These are phyloP conservation scores for Callithrix jacchus DNA, from an alignment of 2,113 vertebrate genomes.

Conservation along the genomic window DNA sequence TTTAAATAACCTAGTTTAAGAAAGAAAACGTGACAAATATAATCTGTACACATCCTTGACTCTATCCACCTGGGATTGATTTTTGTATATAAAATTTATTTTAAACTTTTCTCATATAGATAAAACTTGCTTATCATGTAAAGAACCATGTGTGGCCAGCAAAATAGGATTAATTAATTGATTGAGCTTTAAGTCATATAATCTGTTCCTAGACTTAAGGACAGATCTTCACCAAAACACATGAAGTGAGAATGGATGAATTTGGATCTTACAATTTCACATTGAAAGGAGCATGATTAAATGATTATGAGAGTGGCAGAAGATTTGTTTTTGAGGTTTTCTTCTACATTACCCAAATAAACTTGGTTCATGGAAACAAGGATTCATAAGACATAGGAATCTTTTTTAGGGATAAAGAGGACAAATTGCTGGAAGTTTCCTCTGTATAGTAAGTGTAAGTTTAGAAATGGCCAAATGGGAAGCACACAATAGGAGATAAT, in stretches of 20 bases:
- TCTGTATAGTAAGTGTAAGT: neutral
- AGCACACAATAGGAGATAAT: neutral
- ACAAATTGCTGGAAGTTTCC: neutral
- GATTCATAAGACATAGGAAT: neutral
- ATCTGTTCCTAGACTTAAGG: neutral
- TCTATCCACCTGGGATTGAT: neutral
- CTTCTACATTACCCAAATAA: neutral
- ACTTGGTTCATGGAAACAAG: neutral
- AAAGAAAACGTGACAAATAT: neutral
- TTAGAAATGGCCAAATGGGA: neutral
- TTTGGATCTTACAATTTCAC: neutral
- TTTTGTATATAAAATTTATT: neutral
- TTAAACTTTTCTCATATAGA: neutral
- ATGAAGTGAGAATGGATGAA: neutral
- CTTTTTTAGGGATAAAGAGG: neutral
- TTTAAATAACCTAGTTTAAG: neutral
- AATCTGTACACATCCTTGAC: neutral
- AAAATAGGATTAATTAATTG: neutral
- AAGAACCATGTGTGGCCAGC: neutral
- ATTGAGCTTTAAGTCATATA: neutral
- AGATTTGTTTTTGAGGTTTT: neutral
- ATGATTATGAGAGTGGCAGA: neutral
- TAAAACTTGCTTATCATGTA: neutral
- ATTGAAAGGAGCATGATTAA: neutral
- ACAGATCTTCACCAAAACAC: neutral